Evolutionary conservation across 2,113 vertebrate genomes (phyloP).

Genomic region (Pseudonaja textilis): DNA sequence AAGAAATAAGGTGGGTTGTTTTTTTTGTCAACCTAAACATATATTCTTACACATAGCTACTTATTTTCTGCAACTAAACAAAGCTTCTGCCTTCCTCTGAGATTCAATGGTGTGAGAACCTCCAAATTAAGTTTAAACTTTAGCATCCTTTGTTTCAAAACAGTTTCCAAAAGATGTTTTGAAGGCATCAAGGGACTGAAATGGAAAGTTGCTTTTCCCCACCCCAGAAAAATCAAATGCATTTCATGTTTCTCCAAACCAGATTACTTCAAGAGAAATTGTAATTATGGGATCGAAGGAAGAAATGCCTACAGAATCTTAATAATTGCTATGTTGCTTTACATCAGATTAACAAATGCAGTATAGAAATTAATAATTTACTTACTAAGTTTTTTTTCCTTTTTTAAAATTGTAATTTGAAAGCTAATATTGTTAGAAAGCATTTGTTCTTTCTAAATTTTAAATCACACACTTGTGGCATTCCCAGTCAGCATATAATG

Average conservation of each 20-base stretch:
- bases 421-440: background rate
- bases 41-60: slow-evolving; percentile 24
- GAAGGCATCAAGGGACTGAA: background rate
- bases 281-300: background rate
- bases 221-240: background rate
- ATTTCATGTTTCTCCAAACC: background rate
- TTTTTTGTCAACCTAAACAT: background rate
- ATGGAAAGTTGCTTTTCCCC: background rate
- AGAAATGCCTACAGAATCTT: background rate
- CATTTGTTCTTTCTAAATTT: background rate
- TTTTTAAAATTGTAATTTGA: background rate
- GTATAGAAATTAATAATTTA: background rate
- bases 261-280: background rate
- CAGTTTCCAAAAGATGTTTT: background rate
- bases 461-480: background rate
- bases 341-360: background rate
- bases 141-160: background rate
- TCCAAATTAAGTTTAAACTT: background rate
- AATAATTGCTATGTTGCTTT: background rate
- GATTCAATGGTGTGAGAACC: background rate
- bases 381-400: background rate
- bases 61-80: background rate
- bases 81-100: background rate
- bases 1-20: slow-evolving; percentile 15
- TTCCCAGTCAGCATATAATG: background rate